Evolutionary conservation across 2,888 invertebrate species (phyloP), one percentile per base, ranked within the genome.

Genomic region (Sinodicranocentrus sp.): DNA sequence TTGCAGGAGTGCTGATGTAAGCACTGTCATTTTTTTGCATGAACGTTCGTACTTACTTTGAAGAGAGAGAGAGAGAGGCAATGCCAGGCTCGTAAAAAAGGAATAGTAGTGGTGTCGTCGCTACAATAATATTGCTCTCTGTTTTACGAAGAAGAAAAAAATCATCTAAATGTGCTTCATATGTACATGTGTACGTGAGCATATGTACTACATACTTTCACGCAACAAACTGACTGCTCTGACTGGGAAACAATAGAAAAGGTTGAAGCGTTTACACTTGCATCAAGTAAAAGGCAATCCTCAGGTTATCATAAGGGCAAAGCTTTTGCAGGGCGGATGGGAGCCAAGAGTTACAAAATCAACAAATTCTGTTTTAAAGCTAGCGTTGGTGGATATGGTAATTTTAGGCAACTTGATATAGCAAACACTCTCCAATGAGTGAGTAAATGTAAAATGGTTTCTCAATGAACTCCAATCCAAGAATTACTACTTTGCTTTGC

Each of bases 1-100:
- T 44, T 75, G 59, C 48, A 63, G 52, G 52, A 75, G 73, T 75
- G 73, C 48, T 75, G n/a, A 28, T 17, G 23, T n/a, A 48, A 10
- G 48, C n/a, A 10, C 33, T 10, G 33, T 33, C 48, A 48, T 33
- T 48, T n/a, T 48, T 48, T 48, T 48, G 48, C 48, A 17, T n/a
- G n/a, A 33, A 61, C 25, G 59, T 23, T 25, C 23, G 72, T 72
- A 52, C 54, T 75, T 48, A 48, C 10, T 10, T 3, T 3, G 33
- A 10, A 33, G 33, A 33, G 5, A 10, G 33, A n/a, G 15, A 6
- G 48, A 48, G 48, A 48, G n/a, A n/a, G 2, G 10, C 48, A 48
- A 48, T 48, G 48, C 48, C 13, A 48, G n/a, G 48, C 48, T 48
- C n/a, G n/a, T 48, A 15, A 48, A 48, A 48, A 48, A 33, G 33